Evolutionary conservation across 1,140 invertebrate species (phyloP), one percentile per base, ranked within the genome.

Genomic region (Prorops nasuta): DNA sequence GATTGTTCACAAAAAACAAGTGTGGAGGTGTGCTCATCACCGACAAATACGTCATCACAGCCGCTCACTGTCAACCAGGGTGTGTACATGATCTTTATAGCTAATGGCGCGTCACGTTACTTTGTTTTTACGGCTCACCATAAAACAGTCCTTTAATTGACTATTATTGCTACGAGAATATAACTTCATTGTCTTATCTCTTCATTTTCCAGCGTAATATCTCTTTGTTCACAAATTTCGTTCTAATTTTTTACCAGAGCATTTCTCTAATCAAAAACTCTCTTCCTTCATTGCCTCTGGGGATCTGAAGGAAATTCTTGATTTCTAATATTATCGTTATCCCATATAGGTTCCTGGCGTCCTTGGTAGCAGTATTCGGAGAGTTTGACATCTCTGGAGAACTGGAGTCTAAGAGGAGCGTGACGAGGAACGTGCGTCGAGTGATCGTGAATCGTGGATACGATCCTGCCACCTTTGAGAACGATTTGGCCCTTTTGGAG

Each of bases 1-100:
- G 94, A 2, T 81, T 96, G 1, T 94, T 95, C 69, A 93, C 92
- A n/a, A 96, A 96, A 72, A 95, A 96, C 70, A 96, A 96, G 74
- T 96, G 93, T 67, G 93, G 94, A 9, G 94, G 94, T 22, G 93
- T 96, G 0, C 81, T 96, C 2, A 92, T 94, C 55, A 90, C 89
- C 7, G 86, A 85, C 46, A 84, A 84, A 71, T 94, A 88, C 64
- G 91, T 95, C 3, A 86, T 91, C 44, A 96, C 92, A 0, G 93
- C 94, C 0, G 94, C 93, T 8, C 94, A 96, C 82, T 96, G 94
- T 79, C 92, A 95, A 73, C 94, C 93, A 43, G 92, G 91, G 89
- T 92, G 79, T 81, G 81, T 74, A 19, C 15, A 31, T 32, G 21
- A 32, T 8, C 14, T 9, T 17, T 35, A 35, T 14, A n/a, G n/a